These are phyloP conservation scores for Caerostris darwini DNA, from an alignment of 1,140 invertebrate genomes.

Conservation along the genomic window DNA sequence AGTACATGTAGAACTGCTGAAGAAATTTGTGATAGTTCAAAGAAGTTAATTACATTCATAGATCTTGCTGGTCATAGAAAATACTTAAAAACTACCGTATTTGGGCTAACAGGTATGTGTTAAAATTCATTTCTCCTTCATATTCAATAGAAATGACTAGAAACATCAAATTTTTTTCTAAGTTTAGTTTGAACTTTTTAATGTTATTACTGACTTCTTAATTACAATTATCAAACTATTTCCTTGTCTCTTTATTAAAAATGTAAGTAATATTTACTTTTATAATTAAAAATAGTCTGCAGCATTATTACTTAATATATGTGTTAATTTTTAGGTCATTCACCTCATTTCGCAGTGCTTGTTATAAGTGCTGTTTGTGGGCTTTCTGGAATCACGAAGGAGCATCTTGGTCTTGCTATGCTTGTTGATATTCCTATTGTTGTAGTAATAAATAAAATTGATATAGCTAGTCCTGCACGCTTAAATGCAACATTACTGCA, in stretches of 20 bases:
- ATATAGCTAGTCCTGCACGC: slow-evolving; percentile 85
- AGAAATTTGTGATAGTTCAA: slow-evolving; percentile 94
- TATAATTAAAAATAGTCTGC: no score
- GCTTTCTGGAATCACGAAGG: slow-evolving; percentile 83
- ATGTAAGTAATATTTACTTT: no score
- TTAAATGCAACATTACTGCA: slow-evolving; percentile 85
- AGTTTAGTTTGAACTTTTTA: background rate
- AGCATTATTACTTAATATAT: no score
- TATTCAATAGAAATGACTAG: background rate
- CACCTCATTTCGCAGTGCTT: slow-evolving; percentile 96
- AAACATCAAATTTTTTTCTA: background rate
- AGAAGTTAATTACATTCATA: slow-evolving; percentile 96
- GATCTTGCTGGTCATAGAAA: slow-evolving; percentile 98
- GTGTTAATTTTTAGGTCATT: slow-evolving; percentile 85
- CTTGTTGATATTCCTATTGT: slow-evolving; percentile 94
- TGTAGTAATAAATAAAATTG: slow-evolving; percentile 94
- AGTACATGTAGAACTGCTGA: slow-evolving; percentile 95
- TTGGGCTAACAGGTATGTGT: slow-evolving; percentile 89
- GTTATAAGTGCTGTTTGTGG: slow-evolving; percentile 89
- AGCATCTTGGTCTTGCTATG: slow-evolving; percentile 91
- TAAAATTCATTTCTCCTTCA: background rate
- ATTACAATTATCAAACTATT: no score
- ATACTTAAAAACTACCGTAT: slow-evolving; percentile 96
- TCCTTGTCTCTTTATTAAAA: no score
- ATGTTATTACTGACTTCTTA: no score